These are phyloP conservation scores for Chalcosyrphus nemorum DNA, from an alignment of 2,888 invertebrate species.

Conservation along the genomic window DNA sequence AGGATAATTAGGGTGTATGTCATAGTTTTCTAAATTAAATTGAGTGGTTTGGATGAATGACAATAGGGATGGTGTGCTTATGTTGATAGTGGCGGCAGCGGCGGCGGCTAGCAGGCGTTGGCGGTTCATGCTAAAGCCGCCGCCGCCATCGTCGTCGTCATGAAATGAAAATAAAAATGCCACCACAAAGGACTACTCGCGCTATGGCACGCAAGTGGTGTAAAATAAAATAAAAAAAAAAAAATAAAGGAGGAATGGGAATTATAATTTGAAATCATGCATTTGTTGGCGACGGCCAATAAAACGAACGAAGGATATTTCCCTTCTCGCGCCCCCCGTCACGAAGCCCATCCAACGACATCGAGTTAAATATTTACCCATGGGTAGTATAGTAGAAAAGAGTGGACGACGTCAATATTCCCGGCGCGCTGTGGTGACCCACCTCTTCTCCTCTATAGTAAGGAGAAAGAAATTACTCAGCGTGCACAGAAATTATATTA, in stretches of 20 bases:
- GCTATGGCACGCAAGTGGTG: slow-evolving; percentile 56
- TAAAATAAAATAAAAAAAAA: slow-evolving; percentile 32
- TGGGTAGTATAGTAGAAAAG: slow-evolving; percentile 43
- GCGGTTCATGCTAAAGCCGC: slow-evolving; percentile 25
- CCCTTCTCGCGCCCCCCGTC: no score
- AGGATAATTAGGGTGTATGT: slow-evolving; percentile 71
- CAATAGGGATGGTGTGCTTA: slow-evolving; percentile 1
- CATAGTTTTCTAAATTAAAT: slow-evolving; percentile 72
- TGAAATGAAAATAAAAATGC: slow-evolving; percentile 68
- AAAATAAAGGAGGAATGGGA: no score
- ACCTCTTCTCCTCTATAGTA: not conserved
- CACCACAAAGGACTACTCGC: slow-evolving; percentile 56
- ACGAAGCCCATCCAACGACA: slow-evolving; percentile 21
- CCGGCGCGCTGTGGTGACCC: slow-evolving; percentile 11
- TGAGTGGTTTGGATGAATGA: slow-evolving; percentile 63
- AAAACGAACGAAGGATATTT: slow-evolving; percentile 29
- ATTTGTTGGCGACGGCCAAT: slow-evolving; percentile 50
- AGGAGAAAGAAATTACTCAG: slow-evolving; percentile 39
- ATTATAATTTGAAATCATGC: slow-evolving; percentile 69
- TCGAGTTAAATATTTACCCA: slow-evolving; percentile 64
- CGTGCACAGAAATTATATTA: slow-evolving; percentile 42
- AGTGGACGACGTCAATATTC: slow-evolving; percentile 50
- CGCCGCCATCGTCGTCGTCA: slow-evolving; percentile 30
- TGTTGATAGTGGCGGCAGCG: slow-evolving; percentile 37
- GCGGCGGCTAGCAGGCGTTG: slow-evolving; percentile 62